A percentile compares a stretch with the other conserved stretches of the same genome.
These are phyloP conservation scores for Vulpes ferrilata DNA, from an alignment of 2,113 vertebrate species.

Conservation along the genomic window DNA sequence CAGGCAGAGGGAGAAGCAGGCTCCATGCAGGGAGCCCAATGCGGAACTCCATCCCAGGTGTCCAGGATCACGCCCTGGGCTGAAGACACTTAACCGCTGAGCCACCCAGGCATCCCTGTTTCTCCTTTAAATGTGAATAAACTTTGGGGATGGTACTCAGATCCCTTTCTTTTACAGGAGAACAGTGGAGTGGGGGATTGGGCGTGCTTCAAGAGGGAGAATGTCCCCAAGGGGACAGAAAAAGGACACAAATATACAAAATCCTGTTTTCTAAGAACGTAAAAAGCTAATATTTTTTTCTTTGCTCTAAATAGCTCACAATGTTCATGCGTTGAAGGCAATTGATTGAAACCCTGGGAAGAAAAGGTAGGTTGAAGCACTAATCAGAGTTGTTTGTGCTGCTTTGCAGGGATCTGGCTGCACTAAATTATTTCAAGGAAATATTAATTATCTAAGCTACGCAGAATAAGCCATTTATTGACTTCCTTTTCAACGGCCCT, in stretches of 20 bases:
- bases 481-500: background rate
- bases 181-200: background rate
- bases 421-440: background rate
- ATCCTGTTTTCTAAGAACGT: background rate
- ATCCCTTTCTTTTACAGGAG: background rate
- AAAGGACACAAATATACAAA: background rate
- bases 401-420: background rate
- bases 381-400: slow-evolving; percentile 49
- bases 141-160: background rate
- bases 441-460: slow-evolving; percentile 14
- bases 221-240: background rate
- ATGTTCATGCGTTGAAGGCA: slow-evolving; percentile 19
- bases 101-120: background rate
- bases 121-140: background rate
- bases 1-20: no score
- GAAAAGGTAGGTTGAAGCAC: background rate
- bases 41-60: no score
- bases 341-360: slow-evolving; percentile 6
- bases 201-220: background rate
- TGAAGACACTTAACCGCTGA: no score
- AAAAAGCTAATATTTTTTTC: background rate
- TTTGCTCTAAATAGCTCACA: slow-evolving; percentile 7
- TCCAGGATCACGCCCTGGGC: no score
- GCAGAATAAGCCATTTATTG: background rate
- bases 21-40: no score